Base-by-base conservation (phyloP, 2,888 invertebrate genomes). In the Athrips mouffetella region DNA sequence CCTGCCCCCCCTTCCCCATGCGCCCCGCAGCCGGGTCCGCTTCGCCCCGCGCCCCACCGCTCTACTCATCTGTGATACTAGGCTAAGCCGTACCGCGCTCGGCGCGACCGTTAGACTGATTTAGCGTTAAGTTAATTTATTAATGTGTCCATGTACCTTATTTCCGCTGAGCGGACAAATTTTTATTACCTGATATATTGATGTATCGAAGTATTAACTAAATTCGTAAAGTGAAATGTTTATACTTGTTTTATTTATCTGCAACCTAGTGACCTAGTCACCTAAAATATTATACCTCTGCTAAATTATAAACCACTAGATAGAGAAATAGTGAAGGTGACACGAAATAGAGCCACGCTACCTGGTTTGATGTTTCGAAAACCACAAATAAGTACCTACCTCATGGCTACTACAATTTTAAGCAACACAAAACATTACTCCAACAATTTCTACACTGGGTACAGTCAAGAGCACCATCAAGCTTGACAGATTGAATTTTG, bases 1-100 rank as follows among this genome's bases (percentile, higher is more conserved):
- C 58, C 65, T 63, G 56, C 61, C 64, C 55, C 63, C 63, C 65
- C 68, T 64, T 57, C 63, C 65, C 45, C 65, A 59, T 35, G 53
- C 54, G 42, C 46, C 52, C 33, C 40, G 60, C 49, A 55, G 70
- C 68, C 80, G 81, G 74, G 84, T 81, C 53, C 84, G 67, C 60
- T 78, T 77, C 66, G 67, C 77, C 70, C 73, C 80, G 73, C 85
- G 84, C 56, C 85, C 87, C 87, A 87, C 87, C 87, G 87, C 85
- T 80, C 84, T 87, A 80, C 86, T 82, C 68, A 82, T 86, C 88
- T 88, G 88, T 88, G 88, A 88, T 88, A 88, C 82, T 88, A 88
- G 87, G 69, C 58, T 87, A 85, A 82, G 80, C 75, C 76, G 78
- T 60, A 69, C 70, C 73, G 84, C 87, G 77, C 80, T 81, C 79